Conservation (phyloP, 2,888 invertebrate genomes). For the Hofmannophila pseudospretella region DNA sequence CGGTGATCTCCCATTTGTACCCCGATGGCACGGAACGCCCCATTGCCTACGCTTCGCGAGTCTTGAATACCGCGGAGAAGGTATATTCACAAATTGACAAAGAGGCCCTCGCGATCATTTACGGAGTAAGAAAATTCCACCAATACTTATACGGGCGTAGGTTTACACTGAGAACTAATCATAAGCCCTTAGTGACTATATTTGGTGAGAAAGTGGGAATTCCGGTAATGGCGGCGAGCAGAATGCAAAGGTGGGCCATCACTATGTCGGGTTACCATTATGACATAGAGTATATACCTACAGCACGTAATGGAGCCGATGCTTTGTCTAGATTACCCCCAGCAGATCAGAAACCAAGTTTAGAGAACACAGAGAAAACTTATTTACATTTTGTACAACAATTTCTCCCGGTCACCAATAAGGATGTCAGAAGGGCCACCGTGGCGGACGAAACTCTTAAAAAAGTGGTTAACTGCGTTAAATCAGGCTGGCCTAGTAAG, state of each 20-base stretch:
- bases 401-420: conserved; percentile 5
- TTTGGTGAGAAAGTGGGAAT: no score
- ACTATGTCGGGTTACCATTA: background rate
- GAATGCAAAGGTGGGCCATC: background rate
- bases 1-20: conserved; percentile 11
- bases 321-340: conserved; percentile 9
- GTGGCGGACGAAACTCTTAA: background rate
- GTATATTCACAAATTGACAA: no score
- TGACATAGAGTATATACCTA: conserved; percentile 12
- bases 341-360: conserved; percentile 2
- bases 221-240: no score
- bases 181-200: no score
- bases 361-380: conserved; percentile 3
- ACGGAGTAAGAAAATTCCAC: no score
- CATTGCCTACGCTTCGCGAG: no score
- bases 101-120: no score
- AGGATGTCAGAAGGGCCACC: background rate
- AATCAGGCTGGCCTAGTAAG: conserved; percentile 1
- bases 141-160: no score
- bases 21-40: no score
- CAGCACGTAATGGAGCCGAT: conserved; percentile 12
- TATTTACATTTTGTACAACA: conserved; percentile 8
- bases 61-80: conserved; percentile 10
- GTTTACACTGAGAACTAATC: no score
- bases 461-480: background rate